Evolutionary conservation across 2,888 invertebrate genomes (phyloP).

Genomic region (Malacosoma neustria): DNA sequence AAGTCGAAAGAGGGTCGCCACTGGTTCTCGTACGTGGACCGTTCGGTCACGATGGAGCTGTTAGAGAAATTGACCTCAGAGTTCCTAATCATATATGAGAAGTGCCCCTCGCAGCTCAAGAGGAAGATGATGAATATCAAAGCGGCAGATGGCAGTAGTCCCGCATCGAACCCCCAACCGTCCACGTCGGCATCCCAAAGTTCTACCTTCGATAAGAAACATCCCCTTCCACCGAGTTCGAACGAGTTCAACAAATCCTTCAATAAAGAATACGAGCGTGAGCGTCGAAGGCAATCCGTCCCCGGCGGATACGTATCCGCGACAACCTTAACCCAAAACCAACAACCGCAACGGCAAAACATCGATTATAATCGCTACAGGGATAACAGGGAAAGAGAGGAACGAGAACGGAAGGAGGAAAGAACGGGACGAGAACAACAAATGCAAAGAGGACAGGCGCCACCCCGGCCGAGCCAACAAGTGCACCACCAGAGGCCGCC

Average conservation of each 20-base stretch:
- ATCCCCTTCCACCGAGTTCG: slow-evolving; percentile 29
- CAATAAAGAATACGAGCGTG: slow-evolving; percentile 68
- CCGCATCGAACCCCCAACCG: slow-evolving; percentile 42
- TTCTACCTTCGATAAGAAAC: slow-evolving; percentile 56
- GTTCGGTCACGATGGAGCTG: slow-evolving; percentile 88
- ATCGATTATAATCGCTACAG: slow-evolving; percentile 77
- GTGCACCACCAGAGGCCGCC: slow-evolving; percentile 31
- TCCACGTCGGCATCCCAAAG: slow-evolving; percentile 27
- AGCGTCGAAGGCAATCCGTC: slow-evolving; percentile 51
- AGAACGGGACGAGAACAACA: slow-evolving; percentile 42
- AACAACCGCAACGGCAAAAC: slow-evolving; percentile 61
- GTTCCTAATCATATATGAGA: slow-evolving; percentile 94
- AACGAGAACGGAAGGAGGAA: slow-evolving; percentile 61
- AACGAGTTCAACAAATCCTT: slow-evolving; percentile 64
- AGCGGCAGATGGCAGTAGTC: slow-evolving; percentile 55
- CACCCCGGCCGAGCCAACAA: slow-evolving; percentile 28
- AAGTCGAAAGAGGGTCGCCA: slow-evolving; percentile 93
- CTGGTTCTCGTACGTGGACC: slow-evolving; percentile 97
- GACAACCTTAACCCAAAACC: slow-evolving; percentile 32
- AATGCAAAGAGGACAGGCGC: slow-evolving; percentile 22
- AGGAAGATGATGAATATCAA: slow-evolving; percentile 88
- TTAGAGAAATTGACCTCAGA: slow-evolving; percentile 90
- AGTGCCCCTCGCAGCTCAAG: slow-evolving; percentile 92
- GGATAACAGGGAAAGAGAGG: slow-evolving; percentile 78
- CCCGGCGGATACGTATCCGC: slow-evolving; percentile 65